These are phyloP conservation scores for Sphaerophoria taeniata DNA, from an alignment of 2,888 invertebrate species.

Conservation along the genomic window DNA sequence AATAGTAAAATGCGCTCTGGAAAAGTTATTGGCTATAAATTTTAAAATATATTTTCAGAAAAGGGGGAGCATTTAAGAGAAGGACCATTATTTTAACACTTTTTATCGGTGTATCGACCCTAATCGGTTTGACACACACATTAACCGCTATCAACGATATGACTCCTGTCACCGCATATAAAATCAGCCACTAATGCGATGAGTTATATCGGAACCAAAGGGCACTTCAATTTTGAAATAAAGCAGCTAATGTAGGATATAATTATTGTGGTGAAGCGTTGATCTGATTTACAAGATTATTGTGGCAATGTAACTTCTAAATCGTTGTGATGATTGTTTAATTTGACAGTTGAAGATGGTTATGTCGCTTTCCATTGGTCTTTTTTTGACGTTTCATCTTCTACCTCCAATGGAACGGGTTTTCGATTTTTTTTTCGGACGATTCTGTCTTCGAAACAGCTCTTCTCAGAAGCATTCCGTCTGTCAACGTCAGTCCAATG, in stretches of 20 bases:
- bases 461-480: too few species aligned
- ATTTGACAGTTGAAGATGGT: background rate
- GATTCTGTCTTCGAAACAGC: too few species aligned
- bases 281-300: conserved; percentile 8
- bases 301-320: conserved; percentile 1
- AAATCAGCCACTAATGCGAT: conserved; percentile 58
- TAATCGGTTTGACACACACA: conserved; percentile 70
- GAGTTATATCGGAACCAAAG: conserved; percentile 64
- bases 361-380: too few species aligned
- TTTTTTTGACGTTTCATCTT: background rate
- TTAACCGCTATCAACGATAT: conserved; percentile 31
- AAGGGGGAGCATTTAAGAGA: conserved; percentile 40
- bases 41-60: conserved; percentile 51
- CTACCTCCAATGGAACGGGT: too few species aligned
- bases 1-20: conserved; percentile 65
- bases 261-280: conserved; percentile 34
- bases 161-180: background rate
- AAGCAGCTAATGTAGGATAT: conserved; percentile 18
- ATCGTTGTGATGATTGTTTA: background rate
- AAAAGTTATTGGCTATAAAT: conserved; percentile 74
- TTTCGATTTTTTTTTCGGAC: too few species aligned
- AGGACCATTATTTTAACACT: conserved; percentile 69
- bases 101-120: conserved; percentile 71
- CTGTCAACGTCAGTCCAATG: too few species aligned
- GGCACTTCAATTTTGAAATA: conserved; percentile 46